Base-by-base conservation (phyloP, 2,888 invertebrate species). In the Apodemia duryi region DNA sequence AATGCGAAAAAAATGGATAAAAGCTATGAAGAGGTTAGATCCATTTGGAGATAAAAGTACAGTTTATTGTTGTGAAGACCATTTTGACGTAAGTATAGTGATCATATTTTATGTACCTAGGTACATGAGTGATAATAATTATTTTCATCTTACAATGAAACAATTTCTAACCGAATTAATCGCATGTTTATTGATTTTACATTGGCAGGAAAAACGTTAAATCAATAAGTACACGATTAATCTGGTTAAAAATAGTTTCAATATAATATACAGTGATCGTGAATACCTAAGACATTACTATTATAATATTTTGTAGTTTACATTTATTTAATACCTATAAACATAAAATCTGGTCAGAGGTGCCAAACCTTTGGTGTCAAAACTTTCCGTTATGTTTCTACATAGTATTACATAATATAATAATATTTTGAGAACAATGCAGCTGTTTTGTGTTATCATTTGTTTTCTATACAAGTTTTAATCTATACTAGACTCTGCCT, bases 1-100 rank as follows among this genome's bases (percentile, higher is more conserved):
- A 67, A 70, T 72, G 64, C 72, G 71, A 69, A 71, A 71, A 54
- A 71, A 68, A 67, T 73, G 71, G 72, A 63, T 73, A 67, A 68
- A 69, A 65, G 70, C 71, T 66, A 73, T 74, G 69, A 70, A 68
- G 66, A 71, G 71, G 63, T 68, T 69, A 65, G 65, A 71, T 69
- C 65, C 69, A 52, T 71, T 71, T 66, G 67, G 68, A 68, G 64
- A 64, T 66, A 72, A 67, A 67, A 72, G 69, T 29, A 68, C 49
- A 64, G 70, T 71, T 52, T 70, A 68, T 69, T 21, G 21, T 21
- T 21, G 21, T 21, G 21, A 21, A 21, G 69, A 71, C 46, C 69
- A 70, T 65, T 71, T 72, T 69, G 68, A 67, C 65, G 68, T 70
- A 51, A 63, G 63, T 63, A 51, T n/a, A 28, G 38, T 43, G 51